Conservation (phyloP, 2,797 vertebrate genomes). For the Zalophus californianus region DNA sequence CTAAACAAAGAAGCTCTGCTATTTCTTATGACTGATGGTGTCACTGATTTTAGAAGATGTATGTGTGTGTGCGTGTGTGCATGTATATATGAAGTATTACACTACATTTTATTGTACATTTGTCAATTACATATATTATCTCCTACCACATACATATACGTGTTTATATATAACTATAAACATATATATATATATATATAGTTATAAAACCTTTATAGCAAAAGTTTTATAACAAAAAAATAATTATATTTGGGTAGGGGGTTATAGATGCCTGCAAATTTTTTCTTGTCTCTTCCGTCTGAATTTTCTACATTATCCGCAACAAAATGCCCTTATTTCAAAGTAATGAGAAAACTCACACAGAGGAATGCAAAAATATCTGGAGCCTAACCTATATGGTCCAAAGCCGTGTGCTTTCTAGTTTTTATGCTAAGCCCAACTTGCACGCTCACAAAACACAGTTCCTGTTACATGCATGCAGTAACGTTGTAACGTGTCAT, state of each 20-base stretch:
- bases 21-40: not conserved
- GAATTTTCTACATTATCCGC: not conserved
- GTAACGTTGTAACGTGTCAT: not conserved
- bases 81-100: not conserved
- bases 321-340: not conserved
- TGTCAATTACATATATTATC: not conserved
- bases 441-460: not conserved
- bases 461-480: not conserved
- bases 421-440: conserved; percentile 25
- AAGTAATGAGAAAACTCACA: not conserved
- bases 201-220: no score
- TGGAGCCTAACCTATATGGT: conserved; percentile 1
- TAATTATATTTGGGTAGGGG: not conserved
- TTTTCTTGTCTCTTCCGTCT: not conserved
- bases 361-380: not conserved
- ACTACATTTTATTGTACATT: not conserved
- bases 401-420: conserved; percentile 51
- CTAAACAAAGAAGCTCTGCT: not conserved
- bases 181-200: no score
- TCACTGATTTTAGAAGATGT: not conserved
- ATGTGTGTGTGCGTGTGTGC: not conserved
- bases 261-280: not conserved
- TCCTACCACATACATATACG: not conserved
- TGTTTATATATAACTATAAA: no score
- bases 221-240: not conserved